Percentiles rank a stretch among this genome's conserved stretches.
Evolutionary conservation across 2,797 vertebrate genomes (phyloP).

Genomic region (Neostethus bicornis): DNA sequence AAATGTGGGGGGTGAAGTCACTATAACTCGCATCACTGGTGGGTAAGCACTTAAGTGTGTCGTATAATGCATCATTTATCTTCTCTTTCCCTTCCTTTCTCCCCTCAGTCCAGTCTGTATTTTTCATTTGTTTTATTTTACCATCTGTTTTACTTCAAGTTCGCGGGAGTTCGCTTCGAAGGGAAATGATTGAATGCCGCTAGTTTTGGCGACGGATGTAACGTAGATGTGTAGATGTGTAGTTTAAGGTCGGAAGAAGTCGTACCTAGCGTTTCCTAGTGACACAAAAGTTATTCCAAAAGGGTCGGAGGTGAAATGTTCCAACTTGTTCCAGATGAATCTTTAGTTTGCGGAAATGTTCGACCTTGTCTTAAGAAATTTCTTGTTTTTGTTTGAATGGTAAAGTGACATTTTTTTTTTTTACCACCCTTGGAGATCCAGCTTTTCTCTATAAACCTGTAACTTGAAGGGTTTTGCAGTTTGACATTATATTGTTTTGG

Average conservation of each 20-base stretch:
- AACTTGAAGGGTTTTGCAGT: neutral
- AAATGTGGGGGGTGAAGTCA: constrained; percentile 15
- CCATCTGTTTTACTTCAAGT: neutral
- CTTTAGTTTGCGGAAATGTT: constrained; percentile 22
- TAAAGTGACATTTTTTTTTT: neutral
- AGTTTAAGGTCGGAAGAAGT: neutral
- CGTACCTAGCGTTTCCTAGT: constrained; percentile 12
- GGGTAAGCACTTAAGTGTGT: constrained; percentile 8
- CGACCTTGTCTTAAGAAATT: neutral
- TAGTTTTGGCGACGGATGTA: neutral
- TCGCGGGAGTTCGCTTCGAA: neutral
- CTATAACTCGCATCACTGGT: neutral
- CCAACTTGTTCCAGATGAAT: constrained; percentile 34
- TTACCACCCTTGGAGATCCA: too few species aligned
- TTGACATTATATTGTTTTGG: constrained; percentile 1
- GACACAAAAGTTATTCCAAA: constrained; percentile 15
- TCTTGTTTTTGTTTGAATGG: neutral
- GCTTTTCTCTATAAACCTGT: constrained; percentile 9
- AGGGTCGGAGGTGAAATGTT: constrained; percentile 47
- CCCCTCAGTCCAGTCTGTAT: neutral
- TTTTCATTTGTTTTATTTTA: neutral
- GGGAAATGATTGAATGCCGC: neutral
- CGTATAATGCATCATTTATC: constrained; percentile 13
- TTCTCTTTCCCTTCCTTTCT: neutral
- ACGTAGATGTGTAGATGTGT: constrained; percentile 7